Conservation (phyloP, 2,888 invertebrate genomes). For the Thymelicus acteon region DNA sequence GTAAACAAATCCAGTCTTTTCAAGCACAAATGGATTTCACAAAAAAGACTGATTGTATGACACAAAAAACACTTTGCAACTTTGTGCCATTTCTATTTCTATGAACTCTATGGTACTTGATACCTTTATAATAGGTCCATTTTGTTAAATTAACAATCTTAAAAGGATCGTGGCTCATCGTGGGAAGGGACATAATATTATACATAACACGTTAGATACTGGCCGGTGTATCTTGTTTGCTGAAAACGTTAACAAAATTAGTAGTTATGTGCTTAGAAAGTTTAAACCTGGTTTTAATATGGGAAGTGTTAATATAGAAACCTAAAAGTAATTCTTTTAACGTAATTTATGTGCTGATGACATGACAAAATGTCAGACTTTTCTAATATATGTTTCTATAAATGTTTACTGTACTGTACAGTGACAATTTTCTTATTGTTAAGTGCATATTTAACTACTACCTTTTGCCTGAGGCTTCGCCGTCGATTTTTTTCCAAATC, state of each 20-base stretch:
- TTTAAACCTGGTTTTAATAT: background rate
- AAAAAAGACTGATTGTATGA: no score
- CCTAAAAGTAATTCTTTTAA: constrained; percentile 1
- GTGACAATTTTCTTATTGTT: no score
- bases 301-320: background rate
- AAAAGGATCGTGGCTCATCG: constrained; percentile 33
- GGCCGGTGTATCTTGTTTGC: background rate
- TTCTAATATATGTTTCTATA: no score
- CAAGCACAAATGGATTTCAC: no score
- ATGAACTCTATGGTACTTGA: constrained; percentile 37
- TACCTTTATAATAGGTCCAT: constrained; percentile 47
- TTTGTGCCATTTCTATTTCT: constrained; percentile 31
- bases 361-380: no score
- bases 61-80: background rate
- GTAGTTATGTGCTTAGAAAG: constrained; percentile 14
- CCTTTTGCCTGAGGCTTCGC: no score
- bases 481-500: no score
- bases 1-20: no score
- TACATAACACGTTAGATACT: constrained; percentile 14
- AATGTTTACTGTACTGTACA: no score
- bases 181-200: constrained; percentile 28
- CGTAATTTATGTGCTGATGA: background rate
- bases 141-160: constrained; percentile 45
- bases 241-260: constrained; percentile 11
- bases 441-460: no score